Percentiles rank a stretch among this genome's conserved stretches.
Conservation (phyloP, 2,113 vertebrate species). For the Tragelaphus buxtoni region DNA sequence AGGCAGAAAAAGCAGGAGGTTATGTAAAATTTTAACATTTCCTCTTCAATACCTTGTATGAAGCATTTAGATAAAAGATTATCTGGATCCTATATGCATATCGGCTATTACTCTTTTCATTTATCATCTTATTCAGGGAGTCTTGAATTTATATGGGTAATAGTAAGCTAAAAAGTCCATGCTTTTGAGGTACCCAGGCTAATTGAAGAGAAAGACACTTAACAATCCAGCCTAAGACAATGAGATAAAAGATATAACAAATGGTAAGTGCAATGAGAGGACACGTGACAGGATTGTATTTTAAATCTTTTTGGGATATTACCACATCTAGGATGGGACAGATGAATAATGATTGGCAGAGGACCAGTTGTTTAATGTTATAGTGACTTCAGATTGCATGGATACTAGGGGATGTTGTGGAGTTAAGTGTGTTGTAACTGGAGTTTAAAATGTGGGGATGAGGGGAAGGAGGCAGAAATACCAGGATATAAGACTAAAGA, state of each 20-base stretch:
- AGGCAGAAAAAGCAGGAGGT: not conserved
- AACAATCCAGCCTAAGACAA: not conserved
- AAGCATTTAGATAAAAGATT: not conserved
- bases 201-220: not conserved
- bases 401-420: not conserved
- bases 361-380: not conserved
- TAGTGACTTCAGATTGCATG: not conserved
- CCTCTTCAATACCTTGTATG: not conserved
- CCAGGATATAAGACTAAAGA: not conserved
- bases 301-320: not conserved
- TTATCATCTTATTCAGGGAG: not conserved
- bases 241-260: not conserved
- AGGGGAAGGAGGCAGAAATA: not conserved
- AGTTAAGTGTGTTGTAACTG: not conserved
- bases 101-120: not conserved
- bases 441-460: not conserved
- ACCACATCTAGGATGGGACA: not conserved
- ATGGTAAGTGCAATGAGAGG: not conserved
- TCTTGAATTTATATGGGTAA: not conserved
- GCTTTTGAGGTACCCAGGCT: not conserved
- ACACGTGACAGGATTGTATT: not conserved
- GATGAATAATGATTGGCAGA: not conserved
- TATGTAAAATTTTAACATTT: not conserved
- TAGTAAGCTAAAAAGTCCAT: not conserved
- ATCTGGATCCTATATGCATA: not conserved